A percentile compares a stretch with the other conserved stretches of the same genome.
Conservation (phyloP, 2,113 vertebrate genomes). For the Oceanodroma tethys region DNA sequence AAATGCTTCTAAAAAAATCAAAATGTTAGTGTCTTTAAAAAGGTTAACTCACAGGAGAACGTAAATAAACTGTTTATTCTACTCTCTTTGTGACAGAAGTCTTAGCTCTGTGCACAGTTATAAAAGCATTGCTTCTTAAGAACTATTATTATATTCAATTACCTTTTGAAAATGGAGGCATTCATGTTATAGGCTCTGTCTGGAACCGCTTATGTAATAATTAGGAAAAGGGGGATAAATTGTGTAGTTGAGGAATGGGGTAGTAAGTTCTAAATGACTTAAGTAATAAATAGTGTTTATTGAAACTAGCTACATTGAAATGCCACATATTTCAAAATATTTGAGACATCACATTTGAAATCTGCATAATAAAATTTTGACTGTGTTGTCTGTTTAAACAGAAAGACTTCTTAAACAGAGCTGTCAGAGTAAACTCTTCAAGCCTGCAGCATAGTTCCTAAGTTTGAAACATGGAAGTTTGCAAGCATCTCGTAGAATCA, state of each 20-base stretch:
- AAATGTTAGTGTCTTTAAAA: not conserved
- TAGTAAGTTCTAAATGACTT: not conserved
- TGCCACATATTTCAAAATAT: not conserved
- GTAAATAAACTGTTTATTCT: not conserved
- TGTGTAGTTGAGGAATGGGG: rapidly evolving
- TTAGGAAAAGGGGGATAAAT: not conserved
- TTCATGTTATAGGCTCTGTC: not conserved
- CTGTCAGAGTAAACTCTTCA: not conserved
- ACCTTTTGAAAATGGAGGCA: not conserved
- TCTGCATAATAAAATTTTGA: not conserved
- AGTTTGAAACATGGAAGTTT: not conserved
- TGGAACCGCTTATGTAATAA: not conserved
- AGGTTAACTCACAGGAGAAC: not conserved
- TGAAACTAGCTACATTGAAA: not conserved
- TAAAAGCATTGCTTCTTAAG: not conserved
- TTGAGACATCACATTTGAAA: not conserved
- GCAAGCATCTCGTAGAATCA: not conserved
- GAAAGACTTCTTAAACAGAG: not conserved
- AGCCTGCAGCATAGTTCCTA: not conserved
- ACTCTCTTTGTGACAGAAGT: not conserved
- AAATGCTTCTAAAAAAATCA: not conserved
- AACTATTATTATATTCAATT: not conserved
- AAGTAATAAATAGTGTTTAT: not conserved
- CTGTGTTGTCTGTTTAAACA: not conserved
- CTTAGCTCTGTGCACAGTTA: not conserved